Evolutionary conservation across 2,888 invertebrate species (phyloP).

Genomic region (Iphiclides podalirius): DNA sequence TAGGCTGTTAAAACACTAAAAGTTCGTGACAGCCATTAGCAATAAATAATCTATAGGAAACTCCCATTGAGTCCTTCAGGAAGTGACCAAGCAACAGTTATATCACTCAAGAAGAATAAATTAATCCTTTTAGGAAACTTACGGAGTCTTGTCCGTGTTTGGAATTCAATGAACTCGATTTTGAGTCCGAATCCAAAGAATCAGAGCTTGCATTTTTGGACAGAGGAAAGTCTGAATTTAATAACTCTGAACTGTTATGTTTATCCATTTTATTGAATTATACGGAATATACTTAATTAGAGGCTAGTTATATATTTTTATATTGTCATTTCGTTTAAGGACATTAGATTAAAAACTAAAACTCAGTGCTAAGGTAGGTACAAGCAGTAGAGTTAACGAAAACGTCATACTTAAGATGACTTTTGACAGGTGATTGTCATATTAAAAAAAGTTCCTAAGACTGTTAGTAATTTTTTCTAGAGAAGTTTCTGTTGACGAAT

Average conservation of each 20-base stretch:
- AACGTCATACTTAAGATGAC: neutral
- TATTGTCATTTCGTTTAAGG: neutral
- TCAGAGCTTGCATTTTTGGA: slow-evolving; percentile 90
- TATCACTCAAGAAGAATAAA: slow-evolving; percentile 61
- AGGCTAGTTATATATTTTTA: slow-evolving; percentile 1
- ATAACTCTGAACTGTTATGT: slow-evolving; percentile 82
- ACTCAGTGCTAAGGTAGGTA: too few relatives aligned
- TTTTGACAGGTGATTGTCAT: neutral
- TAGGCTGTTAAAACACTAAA: slow-evolving; percentile 27
- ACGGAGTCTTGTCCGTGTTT: slow-evolving; percentile 91
- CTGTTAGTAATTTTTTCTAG: too few relatives aligned
- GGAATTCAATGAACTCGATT: slow-evolving; percentile 91
- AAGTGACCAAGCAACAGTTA: slow-evolving; percentile 51
- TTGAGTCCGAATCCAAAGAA: slow-evolving; percentile 90
- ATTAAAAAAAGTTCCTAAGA: too few relatives aligned
- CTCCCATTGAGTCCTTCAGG: slow-evolving; percentile 47
- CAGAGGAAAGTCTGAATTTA: slow-evolving; percentile 82
- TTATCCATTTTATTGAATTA: slow-evolving; percentile 77
- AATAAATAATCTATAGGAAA: slow-evolving; percentile 11
- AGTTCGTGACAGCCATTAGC: slow-evolving; percentile 3
- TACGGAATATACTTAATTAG: slow-evolving; percentile 3
- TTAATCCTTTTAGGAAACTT: slow-evolving; percentile 78
- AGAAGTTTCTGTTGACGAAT: too few relatives aligned
- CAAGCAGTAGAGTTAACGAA: neutral
- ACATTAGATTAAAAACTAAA: neutral